Evolutionary conservation across 2,797 vertebrate species (phyloP), one percentile per base, ranked within the genome.

Genomic region (Alcedo atthis): DNA sequence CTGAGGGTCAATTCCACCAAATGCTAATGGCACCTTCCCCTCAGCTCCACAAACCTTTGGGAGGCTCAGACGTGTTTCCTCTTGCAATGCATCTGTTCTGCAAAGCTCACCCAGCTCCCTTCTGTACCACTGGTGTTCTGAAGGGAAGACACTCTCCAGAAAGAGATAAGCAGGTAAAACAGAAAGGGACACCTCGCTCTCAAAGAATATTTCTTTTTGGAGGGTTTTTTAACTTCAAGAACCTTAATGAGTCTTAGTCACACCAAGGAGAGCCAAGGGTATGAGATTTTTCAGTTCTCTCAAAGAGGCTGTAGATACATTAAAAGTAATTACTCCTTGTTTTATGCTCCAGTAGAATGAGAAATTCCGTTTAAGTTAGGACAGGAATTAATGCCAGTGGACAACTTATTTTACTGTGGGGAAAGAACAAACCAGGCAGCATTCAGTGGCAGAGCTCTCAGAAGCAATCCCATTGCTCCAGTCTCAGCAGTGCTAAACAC

Each of bases 241-340:
- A 37, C 40, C 30, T 67, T 49, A 87, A 75, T 63, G 80, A 93
- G 80, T 49, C 81, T 89, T 64, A n/a, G 71, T 64, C 59, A 43
- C 79, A 87, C 40, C 96, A 95, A 94, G 91, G 93, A 95, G 90
- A 95, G 67, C 84, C 93, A 93, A 95, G 86, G 95, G 61, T 92
- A 82, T 5, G 75, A 82, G 64, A 71, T 61, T 84, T 87, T 81
- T 64, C 91, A 81, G 57, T 74, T 55, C 87, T 30, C 5, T 33
- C 80, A 85, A 93, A 71, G 90, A 91, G 61, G 53, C 53, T 74
- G 53, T 28, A 75, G 83, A 71, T 74, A 43, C 83, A 82, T 92
- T 94, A 87, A 89, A 92, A 85, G 58, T 75, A 91, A 95, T 93
- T 93, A 88, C 69, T 90, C 15, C 81, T 74, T 19, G 62, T 87